Evolutionary conservation across 2,888 invertebrate genomes (phyloP).

Genomic region (Andrena hattorfiana): DNA sequence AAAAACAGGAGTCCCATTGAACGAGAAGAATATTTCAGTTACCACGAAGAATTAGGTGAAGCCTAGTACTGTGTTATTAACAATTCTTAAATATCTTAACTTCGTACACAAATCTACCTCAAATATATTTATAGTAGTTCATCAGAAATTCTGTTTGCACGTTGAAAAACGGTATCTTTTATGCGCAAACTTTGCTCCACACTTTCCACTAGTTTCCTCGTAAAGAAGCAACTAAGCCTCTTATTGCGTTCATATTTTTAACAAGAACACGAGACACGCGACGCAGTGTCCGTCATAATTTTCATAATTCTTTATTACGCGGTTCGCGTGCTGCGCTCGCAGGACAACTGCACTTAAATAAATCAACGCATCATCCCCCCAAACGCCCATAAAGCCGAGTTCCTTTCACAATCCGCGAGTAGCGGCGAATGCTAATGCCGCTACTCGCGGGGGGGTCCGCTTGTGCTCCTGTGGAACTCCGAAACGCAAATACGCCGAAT

Average conservation of each 20-base stretch:
- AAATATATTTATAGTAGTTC: too few relatives aligned
- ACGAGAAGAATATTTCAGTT: not conserved
- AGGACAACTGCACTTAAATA: not conserved
- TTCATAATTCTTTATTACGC: not conserved
- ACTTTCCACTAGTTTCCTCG: too few relatives aligned
- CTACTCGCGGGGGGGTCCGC: not conserved
- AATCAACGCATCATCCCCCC: slow-evolving; percentile 24
- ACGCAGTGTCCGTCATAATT: not conserved
- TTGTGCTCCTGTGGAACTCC: slow-evolving; percentile 22
- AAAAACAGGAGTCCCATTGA: not conserved
- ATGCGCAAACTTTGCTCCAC: too few relatives aligned
- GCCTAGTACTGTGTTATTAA: too few relatives aligned
- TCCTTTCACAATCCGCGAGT: not conserved
- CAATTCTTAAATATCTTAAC: too few relatives aligned
- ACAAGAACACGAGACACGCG: not conserved
- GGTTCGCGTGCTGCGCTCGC: too few relatives aligned
- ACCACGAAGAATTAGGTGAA: not conserved
- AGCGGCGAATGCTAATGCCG: slow-evolving; percentile 5
- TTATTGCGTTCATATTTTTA: not conserved
- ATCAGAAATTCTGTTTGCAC: too few relatives aligned
- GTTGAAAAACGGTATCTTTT: too few relatives aligned
- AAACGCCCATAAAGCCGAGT: slow-evolving; percentile 10
- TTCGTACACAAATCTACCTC: too few relatives aligned
- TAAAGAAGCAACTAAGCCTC: too few relatives aligned
- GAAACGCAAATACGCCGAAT: slow-evolving; percentile 28